phyloP scores from a whole-genome alignment of 2,888 invertebrate species.

The Cephus pulcher region DNA sequence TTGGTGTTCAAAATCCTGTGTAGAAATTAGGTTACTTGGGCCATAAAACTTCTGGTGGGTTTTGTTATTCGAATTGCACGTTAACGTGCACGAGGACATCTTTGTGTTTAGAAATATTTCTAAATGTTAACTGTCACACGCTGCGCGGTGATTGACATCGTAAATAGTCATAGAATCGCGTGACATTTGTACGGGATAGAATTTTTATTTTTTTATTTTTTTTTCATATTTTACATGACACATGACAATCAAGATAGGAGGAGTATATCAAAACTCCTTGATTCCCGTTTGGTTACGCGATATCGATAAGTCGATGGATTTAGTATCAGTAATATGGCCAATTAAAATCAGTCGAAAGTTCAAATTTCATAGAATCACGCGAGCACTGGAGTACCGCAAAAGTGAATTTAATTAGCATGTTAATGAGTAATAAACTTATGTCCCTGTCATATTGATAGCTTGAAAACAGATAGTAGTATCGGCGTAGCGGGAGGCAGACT shows the following conservation, averaged over 20 bases:
- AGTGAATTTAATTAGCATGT: slow-evolving; percentile 57
- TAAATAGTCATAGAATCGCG: not conserved
- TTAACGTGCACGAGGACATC: too few relatives aligned
- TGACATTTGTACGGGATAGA: not conserved
- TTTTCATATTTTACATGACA: not conserved
- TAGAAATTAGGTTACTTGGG: not conserved
- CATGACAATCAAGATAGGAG: not conserved
- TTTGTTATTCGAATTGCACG: not conserved
- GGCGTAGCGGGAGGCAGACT: slow-evolving; percentile 44
- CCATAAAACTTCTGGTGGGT: not conserved
- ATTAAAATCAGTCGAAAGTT: not conserved
- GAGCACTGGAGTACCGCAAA: slow-evolving; percentile 29
- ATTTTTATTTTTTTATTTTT: not conserved
- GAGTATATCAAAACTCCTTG: not conserved
- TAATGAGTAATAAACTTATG: slow-evolving; percentile 61
- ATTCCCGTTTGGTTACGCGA: not conserved
- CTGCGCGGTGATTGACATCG: not conserved
- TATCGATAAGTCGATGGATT: not conserved
- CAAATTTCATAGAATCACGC: not conserved
- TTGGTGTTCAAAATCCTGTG: not conserved
- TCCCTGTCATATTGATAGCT: slow-evolving; percentile 34
- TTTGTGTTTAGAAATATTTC: not conserved
- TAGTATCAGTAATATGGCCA: not conserved
- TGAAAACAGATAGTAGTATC: slow-evolving; percentile 43
- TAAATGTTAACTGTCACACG: not conserved